These are phyloP conservation scores for Invenusta paracnida DNA, from an alignment of 2,888 invertebrate species.

Conservation along the genomic window DNA sequence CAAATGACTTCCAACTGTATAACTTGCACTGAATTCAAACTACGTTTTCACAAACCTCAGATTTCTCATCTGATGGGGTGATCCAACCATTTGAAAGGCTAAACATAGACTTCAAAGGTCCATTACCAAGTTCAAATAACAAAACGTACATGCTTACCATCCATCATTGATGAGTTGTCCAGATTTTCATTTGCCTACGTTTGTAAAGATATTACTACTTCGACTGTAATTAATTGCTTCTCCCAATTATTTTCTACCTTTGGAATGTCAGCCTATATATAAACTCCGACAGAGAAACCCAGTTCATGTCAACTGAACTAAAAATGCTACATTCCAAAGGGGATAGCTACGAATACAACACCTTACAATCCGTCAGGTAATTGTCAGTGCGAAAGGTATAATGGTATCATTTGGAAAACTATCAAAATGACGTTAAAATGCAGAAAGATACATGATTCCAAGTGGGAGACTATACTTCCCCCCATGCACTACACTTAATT, in stretches of 20 bases:
- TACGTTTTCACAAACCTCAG: neutral
- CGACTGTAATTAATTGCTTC: neutral
- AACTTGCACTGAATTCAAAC: conserved; percentile 6
- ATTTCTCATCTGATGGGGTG: neutral
- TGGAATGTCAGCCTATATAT: neutral
- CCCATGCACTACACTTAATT: too few relatives aligned
- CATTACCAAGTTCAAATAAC: neutral
- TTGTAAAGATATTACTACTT: neutral
- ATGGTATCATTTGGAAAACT: neutral
- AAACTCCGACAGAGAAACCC: neutral
- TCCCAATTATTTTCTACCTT: neutral
- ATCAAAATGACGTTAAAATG: too few relatives aligned
- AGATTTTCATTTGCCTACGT: neutral
- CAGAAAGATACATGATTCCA: too few relatives aligned
- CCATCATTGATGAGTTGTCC: neutral
- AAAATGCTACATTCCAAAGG: neutral
- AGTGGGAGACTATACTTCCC: neutral
- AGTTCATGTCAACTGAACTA: neutral
- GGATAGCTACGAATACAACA: neutral
- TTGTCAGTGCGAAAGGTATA: neutral
- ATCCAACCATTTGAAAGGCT: neutral
- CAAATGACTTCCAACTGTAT: neutral
- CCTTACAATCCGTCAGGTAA: conserved; percentile 14
- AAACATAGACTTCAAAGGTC: neutral
- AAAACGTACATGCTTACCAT: neutral